Conservation (phyloP, 2,888 invertebrate species). For the Ennomos erosarius region DNA sequence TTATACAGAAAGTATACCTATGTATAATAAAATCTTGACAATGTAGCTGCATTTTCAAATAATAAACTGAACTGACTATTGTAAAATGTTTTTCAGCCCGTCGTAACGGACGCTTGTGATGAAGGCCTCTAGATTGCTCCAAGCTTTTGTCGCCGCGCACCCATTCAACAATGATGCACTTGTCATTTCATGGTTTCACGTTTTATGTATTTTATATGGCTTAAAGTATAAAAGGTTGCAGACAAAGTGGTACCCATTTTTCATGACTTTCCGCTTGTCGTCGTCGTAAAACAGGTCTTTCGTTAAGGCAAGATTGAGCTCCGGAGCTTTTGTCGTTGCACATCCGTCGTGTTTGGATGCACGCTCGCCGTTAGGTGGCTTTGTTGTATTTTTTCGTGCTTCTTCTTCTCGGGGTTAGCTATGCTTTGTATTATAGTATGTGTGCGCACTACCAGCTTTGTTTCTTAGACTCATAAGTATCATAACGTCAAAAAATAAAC, state of each 20-base stretch:
- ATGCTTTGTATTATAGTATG: no score
- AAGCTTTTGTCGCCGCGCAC: slow-evolving; percentile 15
- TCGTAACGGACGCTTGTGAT: slow-evolving; percentile 8
- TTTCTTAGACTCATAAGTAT: no score
- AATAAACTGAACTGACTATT: no score
- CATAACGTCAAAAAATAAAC: no score
- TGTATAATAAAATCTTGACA: no score
- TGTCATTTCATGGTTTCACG: slow-evolving; percentile 5
- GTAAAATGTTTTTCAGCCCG: slow-evolving; percentile 3
- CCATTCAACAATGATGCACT: slow-evolving; percentile 20
- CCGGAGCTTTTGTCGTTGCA: slow-evolving; percentile 14
- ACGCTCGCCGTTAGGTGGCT: background rate
- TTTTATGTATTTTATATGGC: slow-evolving; percentile 21
- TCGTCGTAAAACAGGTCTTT: slow-evolving; percentile 16
- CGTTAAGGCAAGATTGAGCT: slow-evolving; percentile 13
- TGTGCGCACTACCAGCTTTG: no score
- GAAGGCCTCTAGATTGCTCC: slow-evolving; percentile 8
- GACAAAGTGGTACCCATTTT: slow-evolving; percentile 17
- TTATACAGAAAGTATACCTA: no score
- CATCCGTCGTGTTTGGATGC: slow-evolving; percentile 8
- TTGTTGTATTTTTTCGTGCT: background rate
- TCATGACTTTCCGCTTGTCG: slow-evolving; percentile 19
- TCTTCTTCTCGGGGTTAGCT: no score
- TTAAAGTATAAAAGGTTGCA: slow-evolving; percentile 13
- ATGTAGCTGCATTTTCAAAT: no score